phyloP scores from a whole-genome alignment of 2,113 vertebrate species.

The Planiliza haematocheilus region DNA sequence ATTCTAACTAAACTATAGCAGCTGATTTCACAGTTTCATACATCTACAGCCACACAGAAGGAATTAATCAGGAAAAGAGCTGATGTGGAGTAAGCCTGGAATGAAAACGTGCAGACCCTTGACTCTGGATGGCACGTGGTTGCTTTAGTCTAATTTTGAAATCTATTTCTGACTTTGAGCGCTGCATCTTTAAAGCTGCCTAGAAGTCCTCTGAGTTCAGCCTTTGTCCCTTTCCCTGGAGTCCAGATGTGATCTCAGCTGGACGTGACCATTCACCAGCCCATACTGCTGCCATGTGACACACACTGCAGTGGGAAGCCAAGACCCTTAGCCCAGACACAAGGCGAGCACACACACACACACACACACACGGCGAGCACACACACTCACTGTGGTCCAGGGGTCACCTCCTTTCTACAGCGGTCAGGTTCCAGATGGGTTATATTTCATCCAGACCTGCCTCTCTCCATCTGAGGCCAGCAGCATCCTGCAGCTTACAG shows the following conservation, averaged over 20 bases:
- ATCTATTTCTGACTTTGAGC: constrained; percentile 29
- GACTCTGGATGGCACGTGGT: constrained; percentile 41
- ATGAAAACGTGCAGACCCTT: constrained; percentile 12
- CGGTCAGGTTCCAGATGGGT: constrained; percentile 75
- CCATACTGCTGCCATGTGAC: constrained; percentile 57
- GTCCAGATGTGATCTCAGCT: constrained; percentile 75
- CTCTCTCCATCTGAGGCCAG: constrained; percentile 40
- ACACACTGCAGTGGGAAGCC: constrained; percentile 48
- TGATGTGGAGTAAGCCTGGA: constrained; percentile 5
- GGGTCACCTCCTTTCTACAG: constrained; percentile 68
- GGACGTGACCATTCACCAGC: constrained; percentile 56
- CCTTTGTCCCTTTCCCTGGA: constrained; percentile 48
- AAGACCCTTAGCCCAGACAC: constrained; percentile 54
- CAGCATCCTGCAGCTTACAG: constrained; percentile 36
- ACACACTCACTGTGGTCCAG: constrained; percentile 49
- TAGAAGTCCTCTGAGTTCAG: constrained; percentile 47
- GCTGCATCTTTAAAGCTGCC: constrained; percentile 5
- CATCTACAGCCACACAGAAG: constrained; percentile 1
- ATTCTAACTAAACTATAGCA: constrained; percentile 14
- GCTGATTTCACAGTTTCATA: constrained; percentile 17
- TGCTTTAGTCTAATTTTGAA: constrained; percentile 9
- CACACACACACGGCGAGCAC: constrained; percentile 27
- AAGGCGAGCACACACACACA: constrained; percentile 28
- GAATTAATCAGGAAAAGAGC: constrained; percentile 8
- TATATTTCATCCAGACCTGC: constrained; percentile 72